Conservation (phyloP, 2,113 vertebrate species). For the Centrocercus urophasianus region DNA sequence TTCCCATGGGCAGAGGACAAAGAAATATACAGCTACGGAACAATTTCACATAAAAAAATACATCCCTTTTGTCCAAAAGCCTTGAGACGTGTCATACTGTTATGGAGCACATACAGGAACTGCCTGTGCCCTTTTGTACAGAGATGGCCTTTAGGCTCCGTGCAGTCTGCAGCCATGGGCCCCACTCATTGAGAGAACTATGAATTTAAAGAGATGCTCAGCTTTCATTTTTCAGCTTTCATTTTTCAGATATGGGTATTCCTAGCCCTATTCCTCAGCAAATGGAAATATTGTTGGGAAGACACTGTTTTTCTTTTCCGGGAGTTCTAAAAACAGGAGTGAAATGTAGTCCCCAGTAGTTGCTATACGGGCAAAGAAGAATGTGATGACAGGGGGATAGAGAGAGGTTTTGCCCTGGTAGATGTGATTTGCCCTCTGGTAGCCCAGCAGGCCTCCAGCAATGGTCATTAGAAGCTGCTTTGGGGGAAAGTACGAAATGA, state of each 20-base stretch:
- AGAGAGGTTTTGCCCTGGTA: neutral
- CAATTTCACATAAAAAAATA: conserved; percentile 57
- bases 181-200: neutral
- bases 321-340: neutral
- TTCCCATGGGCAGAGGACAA: conserved; percentile 58
- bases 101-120: conserved; percentile 54
- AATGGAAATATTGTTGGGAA: neutral
- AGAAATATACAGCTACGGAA: conserved; percentile 48
- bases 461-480: neutral
- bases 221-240: neutral
- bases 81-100: conserved; percentile 51
- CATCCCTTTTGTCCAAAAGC: conserved; percentile 39
- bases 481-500: neutral
- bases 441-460: neutral
- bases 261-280: neutral
- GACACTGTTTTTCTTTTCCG: neutral
- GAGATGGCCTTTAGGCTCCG: conserved; percentile 68
- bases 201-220: conserved; percentile 15
- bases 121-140: conserved; percentile 73
- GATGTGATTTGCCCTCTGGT: neutral
- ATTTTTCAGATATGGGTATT: neutral
- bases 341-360: neutral
- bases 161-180: conserved; percentile 58
- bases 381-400: neutral
- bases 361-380: neutral